Base-by-base conservation (phyloP, 2,113 vertebrate species). In the Onychostoma macrolepis region DNA sequence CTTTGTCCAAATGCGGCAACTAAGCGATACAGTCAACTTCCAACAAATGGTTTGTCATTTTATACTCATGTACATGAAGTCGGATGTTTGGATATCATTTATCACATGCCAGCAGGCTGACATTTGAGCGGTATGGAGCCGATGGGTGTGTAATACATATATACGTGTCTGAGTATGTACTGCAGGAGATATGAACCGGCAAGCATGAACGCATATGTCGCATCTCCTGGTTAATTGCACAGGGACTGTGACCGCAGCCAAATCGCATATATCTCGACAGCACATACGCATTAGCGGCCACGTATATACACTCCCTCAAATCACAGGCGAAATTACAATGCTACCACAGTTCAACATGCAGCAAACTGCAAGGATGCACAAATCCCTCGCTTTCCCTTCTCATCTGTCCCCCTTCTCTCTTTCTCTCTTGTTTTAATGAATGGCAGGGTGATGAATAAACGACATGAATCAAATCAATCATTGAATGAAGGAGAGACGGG, bases 401-500 rank as follows among this genome's bases (percentile, higher is more conserved):
- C n/a, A 53, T 67, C 28, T 76, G 74, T 26, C 41, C n/a, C 41
- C 36, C 41, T 24, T 41, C 41, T 45, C 33, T 65, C 24, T 53
- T 21, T 21, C 56, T 85, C 15, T 74, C 28, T 86, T 45, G 41
- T 28, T 87, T 84, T 21, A 87, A 89, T 90, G 90, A 90, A 90
- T 90, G 90, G 80, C 86, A 86, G 88, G 85, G 85, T 86, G 81
- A 89, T 89, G 87, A 90, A 82, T 85, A 56, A 78, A 88, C 48
- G 15, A 58, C 78, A 89, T 91, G 87, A 90, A 90, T 88, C 81
- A 90, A 89, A 84, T 86, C 71, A 90, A 89, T 89, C 87, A 87
- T 80, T 89, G 89, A 91, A 92, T 88, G 80, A 87, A 92, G 89
- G 86, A 92, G 91, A 92, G 85, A 63, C 79, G 84, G 81, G 91